Conservation (phyloP, 2,797 vertebrate genomes). For the Chanos chanos region DNA sequence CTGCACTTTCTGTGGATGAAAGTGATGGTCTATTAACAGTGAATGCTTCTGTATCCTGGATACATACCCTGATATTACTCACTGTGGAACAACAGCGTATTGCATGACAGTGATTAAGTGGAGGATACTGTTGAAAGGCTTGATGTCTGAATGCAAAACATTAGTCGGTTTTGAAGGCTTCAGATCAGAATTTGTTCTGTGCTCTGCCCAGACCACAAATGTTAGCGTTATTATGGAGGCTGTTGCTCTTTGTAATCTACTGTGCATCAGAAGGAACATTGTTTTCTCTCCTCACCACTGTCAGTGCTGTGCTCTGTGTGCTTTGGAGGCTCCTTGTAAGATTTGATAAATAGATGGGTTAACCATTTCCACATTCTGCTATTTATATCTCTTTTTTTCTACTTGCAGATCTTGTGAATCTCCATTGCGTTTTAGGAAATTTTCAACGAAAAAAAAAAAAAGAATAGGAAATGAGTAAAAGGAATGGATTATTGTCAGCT, state of each 20-base stretch:
- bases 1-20: slow-evolving; percentile 10
- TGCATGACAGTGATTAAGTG: slow-evolving; percentile 23
- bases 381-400: too few species aligned
- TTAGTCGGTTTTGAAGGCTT: slow-evolving; percentile 14
- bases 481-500: too few species aligned
- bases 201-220: slow-evolving; percentile 18
- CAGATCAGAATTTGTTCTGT: slow-evolving; percentile 17
- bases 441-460: too few species aligned
- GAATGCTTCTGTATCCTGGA: slow-evolving; percentile 19
- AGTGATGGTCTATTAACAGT: slow-evolving; percentile 28
- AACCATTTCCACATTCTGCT: too few species aligned
- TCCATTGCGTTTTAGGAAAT: too few species aligned
- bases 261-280: slow-evolving; percentile 17
- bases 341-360: too few species aligned
- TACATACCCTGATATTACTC: slow-evolving; percentile 23
- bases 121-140: slow-evolving; percentile 15
- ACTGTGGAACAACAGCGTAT: slow-evolving; percentile 18
- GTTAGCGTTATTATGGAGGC: not conserved
- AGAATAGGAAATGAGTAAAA: too few species aligned
- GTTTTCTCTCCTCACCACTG: slow-evolving; percentile 1
- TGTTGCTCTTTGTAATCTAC: too few species aligned
- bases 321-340: too few species aligned
- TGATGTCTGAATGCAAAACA: slow-evolving; percentile 17
- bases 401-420: too few species aligned
- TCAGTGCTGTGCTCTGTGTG: too few species aligned